Percentiles rank a stretch among this genome's conserved stretches.
Evolutionary conservation across 2,113 vertebrate genomes (phyloP).

Genomic region (Spea multiplicata): DNA sequence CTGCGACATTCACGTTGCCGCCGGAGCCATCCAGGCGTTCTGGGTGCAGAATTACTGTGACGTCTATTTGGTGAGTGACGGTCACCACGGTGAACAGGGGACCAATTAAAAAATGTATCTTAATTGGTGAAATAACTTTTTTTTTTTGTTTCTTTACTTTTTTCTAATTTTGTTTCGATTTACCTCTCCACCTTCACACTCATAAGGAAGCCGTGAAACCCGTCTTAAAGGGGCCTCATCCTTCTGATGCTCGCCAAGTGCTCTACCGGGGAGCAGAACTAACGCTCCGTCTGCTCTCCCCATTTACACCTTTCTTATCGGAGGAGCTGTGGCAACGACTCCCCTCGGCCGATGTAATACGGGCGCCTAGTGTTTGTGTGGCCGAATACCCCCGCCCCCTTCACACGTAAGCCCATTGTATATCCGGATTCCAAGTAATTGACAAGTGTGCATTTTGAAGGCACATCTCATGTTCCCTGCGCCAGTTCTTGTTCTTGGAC

Average conservation of each 20-base stretch:
- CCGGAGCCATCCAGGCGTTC: slow-evolving; percentile 69
- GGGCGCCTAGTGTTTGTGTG: slow-evolving; percentile 67
- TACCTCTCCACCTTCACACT: neutral
- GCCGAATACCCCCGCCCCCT: slow-evolving; percentile 70
- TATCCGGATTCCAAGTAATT: neutral
- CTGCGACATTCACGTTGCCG: slow-evolving; percentile 64
- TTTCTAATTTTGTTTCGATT: neutral
- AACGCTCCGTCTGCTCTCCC: slow-evolving; percentile 74
- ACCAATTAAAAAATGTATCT: too few relatives aligned
- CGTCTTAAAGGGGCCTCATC: slow-evolving; percentile 40
- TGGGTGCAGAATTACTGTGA: slow-evolving; percentile 84
- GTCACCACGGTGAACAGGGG: neutral
- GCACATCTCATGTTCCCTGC: too few relatives aligned
- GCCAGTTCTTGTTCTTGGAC: too few relatives aligned
- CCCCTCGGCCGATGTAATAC: slow-evolving; percentile 27
- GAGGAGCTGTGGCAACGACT: slow-evolving; percentile 90
- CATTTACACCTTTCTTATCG: slow-evolving; percentile 84
- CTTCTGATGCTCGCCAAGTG: slow-evolving; percentile 48
- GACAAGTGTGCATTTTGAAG: too few relatives aligned
- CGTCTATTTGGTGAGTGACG: slow-evolving; percentile 75
- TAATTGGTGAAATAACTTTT: neutral
- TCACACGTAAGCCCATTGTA: slow-evolving; percentile 74
- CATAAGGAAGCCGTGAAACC: slow-evolving; percentile 79
- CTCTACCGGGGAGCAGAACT: slow-evolving; percentile 72
- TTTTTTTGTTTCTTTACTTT: neutral